A percentile compares a stretch with the other conserved stretches of the same genome.
Conservation (phyloP, 2,888 invertebrate genomes). For the Hypomecis punctinalis region DNA sequence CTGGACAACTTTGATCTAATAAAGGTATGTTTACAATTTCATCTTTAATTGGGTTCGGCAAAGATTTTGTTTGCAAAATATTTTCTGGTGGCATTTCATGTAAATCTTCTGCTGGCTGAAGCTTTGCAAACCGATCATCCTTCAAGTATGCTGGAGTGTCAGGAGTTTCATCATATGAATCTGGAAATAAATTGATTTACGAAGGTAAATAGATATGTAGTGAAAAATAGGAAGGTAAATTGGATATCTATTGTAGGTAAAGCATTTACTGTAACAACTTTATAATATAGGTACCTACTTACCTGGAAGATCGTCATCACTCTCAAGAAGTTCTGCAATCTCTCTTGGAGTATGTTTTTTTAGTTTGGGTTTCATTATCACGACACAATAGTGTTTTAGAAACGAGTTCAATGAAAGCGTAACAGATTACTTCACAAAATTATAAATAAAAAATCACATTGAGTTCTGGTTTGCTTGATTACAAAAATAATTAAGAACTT, state of each 20-base stretch:
- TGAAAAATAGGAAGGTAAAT: too few species aligned
- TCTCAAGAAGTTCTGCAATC: slow-evolving; percentile 56
- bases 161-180: slow-evolving; percentile 51
- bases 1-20: neutral
- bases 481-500: too few species aligned
- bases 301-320: slow-evolving; percentile 69
- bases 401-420: too few species aligned
- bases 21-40: neutral
- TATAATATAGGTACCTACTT: too few species aligned
- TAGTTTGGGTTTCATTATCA: slow-evolving; percentile 16
- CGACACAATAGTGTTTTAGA: neutral
- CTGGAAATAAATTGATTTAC: slow-evolving; percentile 45
- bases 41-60: neutral
- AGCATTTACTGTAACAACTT: too few species aligned
- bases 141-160: slow-evolving; percentile 58
- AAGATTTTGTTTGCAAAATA: neutral
- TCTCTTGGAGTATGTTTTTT: slow-evolving; percentile 23
- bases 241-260: too few species aligned
- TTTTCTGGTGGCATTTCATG: slow-evolving; percentile 9
- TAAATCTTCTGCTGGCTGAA: slow-evolving; percentile 29
- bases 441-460: too few species aligned
- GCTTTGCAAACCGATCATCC: slow-evolving; percentile 53
- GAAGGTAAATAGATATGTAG: neutral
- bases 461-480: too few species aligned
- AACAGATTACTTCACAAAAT: too few species aligned